Evolutionary conservation across 1,140 invertebrate species (phyloP), one percentile per base, ranked within the genome.

Genomic region (Macrocentrus cingulum): DNA sequence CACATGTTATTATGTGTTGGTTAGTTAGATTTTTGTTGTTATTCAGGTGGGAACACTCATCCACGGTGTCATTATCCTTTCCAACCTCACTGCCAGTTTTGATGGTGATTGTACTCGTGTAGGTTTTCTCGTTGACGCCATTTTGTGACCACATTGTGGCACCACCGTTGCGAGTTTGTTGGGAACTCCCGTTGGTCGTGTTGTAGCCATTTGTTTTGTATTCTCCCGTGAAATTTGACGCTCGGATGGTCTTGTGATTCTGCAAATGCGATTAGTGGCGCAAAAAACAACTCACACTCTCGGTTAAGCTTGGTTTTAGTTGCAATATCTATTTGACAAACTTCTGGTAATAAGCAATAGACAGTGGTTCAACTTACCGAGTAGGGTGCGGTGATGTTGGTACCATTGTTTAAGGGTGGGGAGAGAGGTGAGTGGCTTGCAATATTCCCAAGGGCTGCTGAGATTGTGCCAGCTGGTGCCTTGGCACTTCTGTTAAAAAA

Each of bases 381-480:
- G 59, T 75, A 79, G 11, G 76, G 69, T 15, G 55, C 19, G 20
- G 32, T 9, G 7, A 39, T 19, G 22, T 51, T 69, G 71, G 19
- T 77, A 71, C 32, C 74, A 76, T 61, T n/a, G n/a, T n/a, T 74
- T 76, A 51, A 62, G 9, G 79, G 72, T 52, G 82, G 82, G 18
- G 85, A 82, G 9, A 85, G 67, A 44, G 84, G 82, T 15, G 82
- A 76, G 57, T 70, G 22, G 20, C 32, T 48, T 25, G 37, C 45
- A 22, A 72, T 70, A 54, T 71, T 78, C n/a, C 82, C 73, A 29
- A 88, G 72, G 6, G 87, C 84, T 13, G 87, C 83, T 20, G 87
- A 85, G 57, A 89, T 87, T 2, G 85, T 82, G 67, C 84, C 84
- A 20, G 82, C 81, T 34, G 88, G 87, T 59, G 84, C 74, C 70